phyloP scores from a whole-genome alignment of 1,140 invertebrate species.

The Drosophila mauritiana region DNA sequence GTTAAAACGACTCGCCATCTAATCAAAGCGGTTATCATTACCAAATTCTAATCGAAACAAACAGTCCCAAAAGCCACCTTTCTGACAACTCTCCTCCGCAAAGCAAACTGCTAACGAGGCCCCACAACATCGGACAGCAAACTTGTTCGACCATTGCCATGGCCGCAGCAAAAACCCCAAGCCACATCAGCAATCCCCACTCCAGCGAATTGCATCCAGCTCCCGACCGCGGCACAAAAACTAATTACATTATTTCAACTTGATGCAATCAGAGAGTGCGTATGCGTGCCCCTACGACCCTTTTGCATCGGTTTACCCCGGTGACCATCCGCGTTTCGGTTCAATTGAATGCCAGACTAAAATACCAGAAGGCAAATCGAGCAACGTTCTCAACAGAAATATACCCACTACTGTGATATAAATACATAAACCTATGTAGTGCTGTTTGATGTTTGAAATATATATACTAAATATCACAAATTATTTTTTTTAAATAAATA shows the following conservation, averaged over 20 bases:
- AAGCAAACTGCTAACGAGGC: slow-evolving; percentile 37
- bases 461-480: too few relatives aligned
- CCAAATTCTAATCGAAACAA: slow-evolving; percentile 21
- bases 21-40: slow-evolving; percentile 19
- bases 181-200: slow-evolving; percentile 22
- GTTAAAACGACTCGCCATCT: slow-evolving; percentile 22
- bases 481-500: too few relatives aligned
- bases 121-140: slow-evolving; percentile 18
- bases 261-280: slow-evolving; percentile 80
- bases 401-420: background rate
- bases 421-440: background rate
- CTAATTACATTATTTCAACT: slow-evolving; percentile 82
- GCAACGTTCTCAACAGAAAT: background rate
- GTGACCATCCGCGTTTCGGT: slow-evolving; percentile 68
- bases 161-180: slow-evolving; percentile 17
- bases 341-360: slow-evolving; percentile 66
- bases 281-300: slow-evolving; percentile 31
- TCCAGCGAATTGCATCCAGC: slow-evolving; percentile 37
- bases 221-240: slow-evolving; percentile 67
- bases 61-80: slow-evolving; percentile 7
- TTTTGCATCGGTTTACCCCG: slow-evolving; percentile 36
- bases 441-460: too few relatives aligned
- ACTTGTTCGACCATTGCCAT: slow-evolving; percentile 15
- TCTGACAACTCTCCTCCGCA: slow-evolving; percentile 17
- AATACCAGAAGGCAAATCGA: background rate